phyloP scores from a whole-genome alignment of 2,888 invertebrate genomes.

The Macaria liturata region DNA sequence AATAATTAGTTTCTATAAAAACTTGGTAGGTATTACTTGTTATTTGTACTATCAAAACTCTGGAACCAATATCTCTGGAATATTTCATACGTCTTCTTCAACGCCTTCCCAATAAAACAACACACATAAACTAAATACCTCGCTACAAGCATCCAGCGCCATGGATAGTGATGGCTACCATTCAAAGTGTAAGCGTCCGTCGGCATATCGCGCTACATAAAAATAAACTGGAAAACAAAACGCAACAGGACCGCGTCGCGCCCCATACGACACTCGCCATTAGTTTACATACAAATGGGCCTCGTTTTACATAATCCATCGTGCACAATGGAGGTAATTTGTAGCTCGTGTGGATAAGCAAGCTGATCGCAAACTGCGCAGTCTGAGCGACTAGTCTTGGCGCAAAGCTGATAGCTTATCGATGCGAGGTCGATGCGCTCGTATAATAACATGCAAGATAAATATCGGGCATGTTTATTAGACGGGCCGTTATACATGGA shows the following conservation, averaged over 20 bases:
- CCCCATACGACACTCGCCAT: slow-evolving; percentile 70
- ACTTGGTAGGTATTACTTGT: too few relatives aligned
- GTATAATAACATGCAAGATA: slow-evolving; percentile 1
- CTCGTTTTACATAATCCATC: slow-evolving; percentile 82
- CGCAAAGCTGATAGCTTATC: slow-evolving; percentile 62
- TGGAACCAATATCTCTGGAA: too few relatives aligned
- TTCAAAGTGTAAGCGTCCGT: slow-evolving; percentile 23
- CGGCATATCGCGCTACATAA: slow-evolving; percentile 28
- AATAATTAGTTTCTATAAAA: too few relatives aligned
- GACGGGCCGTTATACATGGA: too few relatives aligned
- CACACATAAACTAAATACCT: background rate
- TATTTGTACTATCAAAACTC: too few relatives aligned
- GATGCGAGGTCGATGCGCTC: slow-evolving; percentile 29
- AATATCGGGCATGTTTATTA: background rate
- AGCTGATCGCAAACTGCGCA: slow-evolving; percentile 62
- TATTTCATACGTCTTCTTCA: too few relatives aligned
- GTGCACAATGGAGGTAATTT: slow-evolving; percentile 75
- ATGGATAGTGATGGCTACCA: slow-evolving; percentile 20
- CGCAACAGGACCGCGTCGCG: slow-evolving; percentile 39
- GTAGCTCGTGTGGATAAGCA: slow-evolving; percentile 77
- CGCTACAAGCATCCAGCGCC: slow-evolving; percentile 8
- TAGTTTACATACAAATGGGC: slow-evolving; percentile 81
- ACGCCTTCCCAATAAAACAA: too few relatives aligned
- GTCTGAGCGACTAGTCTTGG: slow-evolving; percentile 52
- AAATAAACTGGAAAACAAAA: slow-evolving; percentile 33